A percentile compares a stretch with the other conserved stretches of the same genome.
Evolutionary conservation across 2,113 vertebrate genomes (phyloP).

Genomic region (Tragelaphus strepsiceros): DNA sequence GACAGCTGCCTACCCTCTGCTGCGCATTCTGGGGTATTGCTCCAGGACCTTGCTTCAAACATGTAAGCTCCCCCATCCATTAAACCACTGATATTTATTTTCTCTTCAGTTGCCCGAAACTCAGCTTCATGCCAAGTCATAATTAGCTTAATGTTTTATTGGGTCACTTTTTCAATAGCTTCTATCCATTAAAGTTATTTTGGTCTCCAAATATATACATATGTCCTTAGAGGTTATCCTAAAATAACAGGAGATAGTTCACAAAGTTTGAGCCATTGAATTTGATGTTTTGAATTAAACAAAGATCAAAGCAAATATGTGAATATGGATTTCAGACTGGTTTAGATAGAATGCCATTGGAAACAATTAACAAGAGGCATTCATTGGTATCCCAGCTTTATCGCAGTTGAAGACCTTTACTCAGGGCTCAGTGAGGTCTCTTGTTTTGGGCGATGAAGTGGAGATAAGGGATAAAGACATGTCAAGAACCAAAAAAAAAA

Average conservation of each 20-base stretch:
- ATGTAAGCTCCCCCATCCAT: background rate
- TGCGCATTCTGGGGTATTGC: background rate
- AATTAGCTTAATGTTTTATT: background rate
- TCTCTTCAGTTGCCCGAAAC: background rate
- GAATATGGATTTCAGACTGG: background rate
- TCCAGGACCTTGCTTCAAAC: background rate
- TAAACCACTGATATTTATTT: background rate
- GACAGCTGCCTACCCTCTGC: background rate
- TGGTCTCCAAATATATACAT: background rate
- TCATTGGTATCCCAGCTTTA: background rate
- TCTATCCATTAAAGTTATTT: background rate
- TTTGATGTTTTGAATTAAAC: background rate
- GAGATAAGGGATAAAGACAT: background rate
- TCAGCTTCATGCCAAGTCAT: background rate
- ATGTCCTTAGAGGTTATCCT: background rate
- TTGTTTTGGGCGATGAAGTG: background rate
- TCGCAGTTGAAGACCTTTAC: background rate
- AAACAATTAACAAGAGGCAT: background rate
- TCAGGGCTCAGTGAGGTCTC: background rate
- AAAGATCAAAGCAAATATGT: background rate
- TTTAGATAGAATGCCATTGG: background rate
- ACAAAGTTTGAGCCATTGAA: background rate
- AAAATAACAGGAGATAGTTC: background rate
- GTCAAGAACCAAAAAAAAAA: background rate
- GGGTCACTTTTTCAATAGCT: background rate